Evolutionary conservation across 1,140 invertebrate species (phyloP).

Genomic region (Panonychus citri): DNA sequence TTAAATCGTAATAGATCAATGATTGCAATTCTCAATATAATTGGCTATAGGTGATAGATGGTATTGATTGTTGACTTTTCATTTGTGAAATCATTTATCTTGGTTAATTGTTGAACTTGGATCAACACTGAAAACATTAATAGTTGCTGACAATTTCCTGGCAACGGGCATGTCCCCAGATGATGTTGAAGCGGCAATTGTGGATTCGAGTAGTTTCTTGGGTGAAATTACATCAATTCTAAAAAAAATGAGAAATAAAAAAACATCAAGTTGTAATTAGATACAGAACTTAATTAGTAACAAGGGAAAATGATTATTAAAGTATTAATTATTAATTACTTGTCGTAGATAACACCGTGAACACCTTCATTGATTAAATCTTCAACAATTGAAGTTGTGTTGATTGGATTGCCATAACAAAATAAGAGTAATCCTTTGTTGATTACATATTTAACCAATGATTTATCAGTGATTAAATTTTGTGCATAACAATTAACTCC

Average conservation of each 20-base stretch:
- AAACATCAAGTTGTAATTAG: no score
- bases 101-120: no score
- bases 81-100: no score
- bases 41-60: no score
- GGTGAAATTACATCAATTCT: not conserved
- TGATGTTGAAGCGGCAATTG: not conserved
- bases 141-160: no score
- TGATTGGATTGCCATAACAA: constrained; percentile 89
- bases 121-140: no score
- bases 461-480: constrained; percentile 57
- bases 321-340: constrained; percentile 20
- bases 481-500: constrained; percentile 79
- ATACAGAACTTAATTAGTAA: not conserved
- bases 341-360: constrained; percentile 82
- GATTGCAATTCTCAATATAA: no score
- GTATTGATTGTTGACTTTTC: no score
- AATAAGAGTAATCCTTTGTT: constrained; percentile 60
- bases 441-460: constrained; percentile 47
- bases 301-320: not conserved
- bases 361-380: constrained; percentile 60
- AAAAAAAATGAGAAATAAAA: no score
- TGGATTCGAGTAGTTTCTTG: not conserved
- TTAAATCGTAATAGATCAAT: no score
- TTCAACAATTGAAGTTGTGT: constrained; percentile 59
- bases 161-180: no score